phyloP scores from a whole-genome alignment of 2,113 vertebrate genomes.

The Chaetops frenatus region DNA sequence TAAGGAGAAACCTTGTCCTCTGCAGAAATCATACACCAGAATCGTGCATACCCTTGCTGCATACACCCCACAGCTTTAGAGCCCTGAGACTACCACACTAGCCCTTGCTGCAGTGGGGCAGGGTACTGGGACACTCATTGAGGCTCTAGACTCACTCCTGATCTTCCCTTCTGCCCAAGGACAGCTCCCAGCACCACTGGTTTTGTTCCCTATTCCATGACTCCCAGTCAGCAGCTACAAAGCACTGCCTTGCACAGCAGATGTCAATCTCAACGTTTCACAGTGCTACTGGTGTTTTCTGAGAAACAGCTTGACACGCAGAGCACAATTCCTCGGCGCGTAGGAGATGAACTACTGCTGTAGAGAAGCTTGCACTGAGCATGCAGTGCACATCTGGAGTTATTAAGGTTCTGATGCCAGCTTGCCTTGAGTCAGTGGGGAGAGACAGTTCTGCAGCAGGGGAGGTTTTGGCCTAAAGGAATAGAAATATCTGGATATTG shows the following conservation, averaged over 20 bases:
- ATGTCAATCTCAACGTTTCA: not conserved
- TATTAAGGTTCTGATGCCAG: not conserved
- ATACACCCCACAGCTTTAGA: rapidly evolving
- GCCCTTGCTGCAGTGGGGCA: not conserved
- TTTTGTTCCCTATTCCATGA: not conserved
- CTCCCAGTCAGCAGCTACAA: not conserved
- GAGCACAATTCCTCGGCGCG: not conserved
- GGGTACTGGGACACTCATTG: not conserved
- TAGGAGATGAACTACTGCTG: not conserved
- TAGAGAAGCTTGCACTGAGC: not conserved
- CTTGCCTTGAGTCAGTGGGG: not conserved
- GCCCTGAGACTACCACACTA: not conserved
- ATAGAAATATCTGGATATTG: not conserved
- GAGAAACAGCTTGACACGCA: not conserved
- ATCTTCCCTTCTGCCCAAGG: not conserved
- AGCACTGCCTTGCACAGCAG: not conserved
- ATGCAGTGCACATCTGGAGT: not conserved
- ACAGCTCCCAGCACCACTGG: not conserved
- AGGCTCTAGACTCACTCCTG: not conserved
- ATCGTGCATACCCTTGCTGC: not conserved
- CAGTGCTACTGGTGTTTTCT: not conserved
- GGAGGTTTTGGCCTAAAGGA: conserved; percentile 5
- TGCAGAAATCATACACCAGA: not conserved
- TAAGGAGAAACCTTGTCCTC: not conserved
- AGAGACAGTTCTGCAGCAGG: not conserved